These are phyloP conservation scores for Neogale vison DNA, from an alignment of 2,113 vertebrate species.

Conservation along the genomic window DNA sequence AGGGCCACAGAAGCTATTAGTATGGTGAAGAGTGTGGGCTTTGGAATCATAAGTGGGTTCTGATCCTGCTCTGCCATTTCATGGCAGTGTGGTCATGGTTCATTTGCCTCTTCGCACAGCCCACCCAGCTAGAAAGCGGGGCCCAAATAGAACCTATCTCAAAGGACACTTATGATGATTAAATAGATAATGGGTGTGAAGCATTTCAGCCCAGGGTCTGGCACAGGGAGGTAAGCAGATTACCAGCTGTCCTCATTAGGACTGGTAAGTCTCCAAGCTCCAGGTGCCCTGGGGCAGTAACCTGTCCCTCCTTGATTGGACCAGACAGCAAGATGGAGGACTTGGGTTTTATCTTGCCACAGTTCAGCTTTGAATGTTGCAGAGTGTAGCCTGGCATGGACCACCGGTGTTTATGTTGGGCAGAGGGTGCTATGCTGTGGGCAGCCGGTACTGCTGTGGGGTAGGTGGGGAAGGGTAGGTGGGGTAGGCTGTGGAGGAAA, in stretches of 20 bases:
- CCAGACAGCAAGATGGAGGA: neutral
- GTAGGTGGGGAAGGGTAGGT: neutral
- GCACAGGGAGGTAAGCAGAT: neutral
- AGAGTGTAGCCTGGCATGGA: rapidly evolving
- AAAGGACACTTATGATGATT: neutral
- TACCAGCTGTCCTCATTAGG: neutral
- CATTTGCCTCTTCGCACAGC: neutral
- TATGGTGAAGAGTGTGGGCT: rapidly evolving
- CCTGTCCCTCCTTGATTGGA: neutral
- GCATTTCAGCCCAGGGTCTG: neutral
- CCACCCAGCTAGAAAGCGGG: neutral
- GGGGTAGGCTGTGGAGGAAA: neutral
- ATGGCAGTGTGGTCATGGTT: neutral
- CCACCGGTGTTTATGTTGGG: rapidly evolving
- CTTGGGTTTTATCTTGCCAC: neutral
- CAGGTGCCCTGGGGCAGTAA: rapidly evolving
- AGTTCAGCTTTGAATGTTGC: neutral
- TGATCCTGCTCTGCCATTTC: rapidly evolving
- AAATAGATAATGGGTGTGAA: neutral
- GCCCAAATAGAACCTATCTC: neutral
- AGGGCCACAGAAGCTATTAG: neutral
- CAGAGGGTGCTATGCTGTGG: rapidly evolving
- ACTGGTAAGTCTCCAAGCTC: neutral
- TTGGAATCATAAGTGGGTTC: rapidly evolving
- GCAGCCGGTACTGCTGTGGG: neutral